Base-by-base conservation (phyloP, 2,888 invertebrate genomes). In the Pegoplata infirma region DNA sequence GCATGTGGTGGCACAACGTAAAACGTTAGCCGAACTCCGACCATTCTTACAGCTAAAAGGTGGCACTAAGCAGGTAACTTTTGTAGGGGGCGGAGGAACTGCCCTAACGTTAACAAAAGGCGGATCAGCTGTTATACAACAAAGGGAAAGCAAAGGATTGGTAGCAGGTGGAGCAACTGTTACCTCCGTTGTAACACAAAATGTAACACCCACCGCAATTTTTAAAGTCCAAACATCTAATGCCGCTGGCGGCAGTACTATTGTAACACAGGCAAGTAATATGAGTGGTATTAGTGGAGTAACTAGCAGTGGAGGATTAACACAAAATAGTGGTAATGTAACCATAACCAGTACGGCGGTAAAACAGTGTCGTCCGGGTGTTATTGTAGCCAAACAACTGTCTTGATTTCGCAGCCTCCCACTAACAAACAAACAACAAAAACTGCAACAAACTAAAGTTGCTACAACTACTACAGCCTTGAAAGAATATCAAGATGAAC, bases 301-400 rank as follows among this genome's bases (percentile, higher is more conserved):
- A 75, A 55, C 61, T 25, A 8, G 63, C 74, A 66, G 61, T 56
- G 36, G 69, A 55, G 46, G 71, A 55, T 58, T 82, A 83, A 56
- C 28, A 28, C 21, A 47, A 3, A 16, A 49, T 81, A 82, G 44
- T 78, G 55, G 69, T 81, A 76, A 89, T 76, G 81, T 86, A 66
- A 88, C 87, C 72, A 88, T 88, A 63, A 88, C 87, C 58, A 82
- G 84, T 59, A 86, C 89, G 40, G 81, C 89, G 84, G 91, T 90
- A 82, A 93, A 91, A 89, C 93, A 94, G 86, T 93, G 94, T 85
- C 93, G 97, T 86, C 97, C 97, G 19, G 96, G 96, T 81, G 97
- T 97, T 79, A 97, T 97, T 84, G 97, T 97, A 76, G 96, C 95
- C 75, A 96, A 96, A 90, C 96, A 96, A 88, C 90, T 91, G 87